Conservation (phyloP, 2,888 invertebrate species). For the Pilophorus perplexus region DNA sequence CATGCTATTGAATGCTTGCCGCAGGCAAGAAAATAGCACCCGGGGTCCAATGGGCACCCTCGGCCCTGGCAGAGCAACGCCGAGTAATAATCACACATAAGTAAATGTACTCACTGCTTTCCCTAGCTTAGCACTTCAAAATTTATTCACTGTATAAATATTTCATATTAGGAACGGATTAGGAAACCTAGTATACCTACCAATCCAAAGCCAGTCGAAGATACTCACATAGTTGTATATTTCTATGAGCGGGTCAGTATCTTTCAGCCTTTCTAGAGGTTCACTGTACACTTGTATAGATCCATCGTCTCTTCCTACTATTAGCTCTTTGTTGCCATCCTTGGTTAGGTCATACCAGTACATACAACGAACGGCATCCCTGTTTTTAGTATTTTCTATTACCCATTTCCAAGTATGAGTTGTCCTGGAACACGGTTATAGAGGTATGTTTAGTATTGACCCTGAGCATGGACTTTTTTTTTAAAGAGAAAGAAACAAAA, state of each 20-base stretch:
- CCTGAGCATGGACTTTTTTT: too few species aligned
- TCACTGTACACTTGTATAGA: conserved; percentile 73
- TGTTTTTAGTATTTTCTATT: conserved; percentile 46
- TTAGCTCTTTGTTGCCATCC: conserved; percentile 68
- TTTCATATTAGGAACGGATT: too few species aligned
- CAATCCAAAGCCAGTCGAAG: too few species aligned
- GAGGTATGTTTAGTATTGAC: neutral
- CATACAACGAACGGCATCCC: conserved; percentile 49
- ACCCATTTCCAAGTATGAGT: conserved; percentile 46
- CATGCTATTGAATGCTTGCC: too few species aligned
- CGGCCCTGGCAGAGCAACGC: too few species aligned
- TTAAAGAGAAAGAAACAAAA: neutral
- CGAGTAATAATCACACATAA: too few species aligned
- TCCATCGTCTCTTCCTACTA: conserved; percentile 87
- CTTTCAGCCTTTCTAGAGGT: conserved; percentile 55
- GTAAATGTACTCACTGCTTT: too few species aligned
- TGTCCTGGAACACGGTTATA: neutral
- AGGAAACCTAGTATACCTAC: too few species aligned
- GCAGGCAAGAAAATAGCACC: too few species aligned
- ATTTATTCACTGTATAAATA: too few species aligned
- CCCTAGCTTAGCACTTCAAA: too few species aligned
- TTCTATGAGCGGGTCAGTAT: conserved; percentile 49
- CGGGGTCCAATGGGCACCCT: too few species aligned
- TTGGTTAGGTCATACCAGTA: conserved; percentile 63
- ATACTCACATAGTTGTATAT: conserved; percentile 51